Conservation (phyloP, 2,113 vertebrate genomes). For the Uria lomvia region DNA sequence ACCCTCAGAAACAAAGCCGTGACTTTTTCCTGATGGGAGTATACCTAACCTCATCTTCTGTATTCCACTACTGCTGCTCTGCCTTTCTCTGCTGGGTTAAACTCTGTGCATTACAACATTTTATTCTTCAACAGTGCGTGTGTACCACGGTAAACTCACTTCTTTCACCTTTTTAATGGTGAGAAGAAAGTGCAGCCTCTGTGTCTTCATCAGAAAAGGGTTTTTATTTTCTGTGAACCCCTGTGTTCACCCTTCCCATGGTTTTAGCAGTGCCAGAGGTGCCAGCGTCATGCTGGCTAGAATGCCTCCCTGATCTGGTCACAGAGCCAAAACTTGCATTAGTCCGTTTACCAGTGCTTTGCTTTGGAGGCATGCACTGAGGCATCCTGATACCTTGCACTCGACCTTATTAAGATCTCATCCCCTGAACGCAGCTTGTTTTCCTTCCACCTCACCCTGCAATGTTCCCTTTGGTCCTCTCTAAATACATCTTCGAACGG, state of each 20-base stretch:
- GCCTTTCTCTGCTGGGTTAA: background rate
- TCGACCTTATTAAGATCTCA: background rate
- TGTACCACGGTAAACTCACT: background rate
- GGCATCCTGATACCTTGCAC: background rate
- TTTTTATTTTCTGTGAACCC: background rate
- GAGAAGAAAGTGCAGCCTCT: background rate
- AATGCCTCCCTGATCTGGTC: background rate
- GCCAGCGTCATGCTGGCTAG: background rate
- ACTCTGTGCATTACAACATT: background rate
- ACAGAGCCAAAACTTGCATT: background rate
- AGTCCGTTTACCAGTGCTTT: background rate
- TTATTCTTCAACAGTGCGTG: background rate
- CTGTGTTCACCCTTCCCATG: background rate
- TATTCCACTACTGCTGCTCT: background rate
- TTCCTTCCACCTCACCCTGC: background rate
- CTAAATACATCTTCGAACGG: accelerated
- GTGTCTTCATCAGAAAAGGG: background rate
- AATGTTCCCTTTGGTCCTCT: background rate
- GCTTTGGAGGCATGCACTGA: background rate
- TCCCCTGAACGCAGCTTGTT: background rate
- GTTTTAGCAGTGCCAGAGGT: background rate
- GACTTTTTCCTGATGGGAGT: background rate
- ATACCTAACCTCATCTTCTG: background rate
- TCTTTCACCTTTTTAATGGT: background rate
- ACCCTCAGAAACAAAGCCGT: background rate